A percentile compares a stretch with the other conserved stretches of the same genome.
phyloP scores from a whole-genome alignment of 2,888 invertebrate genomes.

The Pyrochroa serraticornis region DNA sequence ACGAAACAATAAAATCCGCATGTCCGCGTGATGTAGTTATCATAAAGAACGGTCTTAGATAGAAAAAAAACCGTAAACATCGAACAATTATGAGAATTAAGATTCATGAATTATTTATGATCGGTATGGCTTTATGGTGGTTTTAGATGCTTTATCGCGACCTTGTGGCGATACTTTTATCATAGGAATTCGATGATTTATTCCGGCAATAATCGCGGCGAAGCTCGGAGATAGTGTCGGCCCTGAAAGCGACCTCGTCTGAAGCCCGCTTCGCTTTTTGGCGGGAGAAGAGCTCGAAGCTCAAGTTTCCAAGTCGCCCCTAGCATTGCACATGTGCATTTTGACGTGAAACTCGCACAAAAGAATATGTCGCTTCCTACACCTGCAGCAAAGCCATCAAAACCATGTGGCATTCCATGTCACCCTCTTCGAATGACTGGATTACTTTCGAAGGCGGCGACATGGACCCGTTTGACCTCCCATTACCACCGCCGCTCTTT shows the following conservation, averaged over 20 bases:
- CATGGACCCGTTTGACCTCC: not conserved
- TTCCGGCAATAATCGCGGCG: not conserved
- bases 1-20: no score
- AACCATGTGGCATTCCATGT: no score
- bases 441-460: no score
- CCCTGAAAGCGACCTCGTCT: not conserved
- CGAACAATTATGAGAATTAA: not conserved
- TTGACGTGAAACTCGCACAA: constrained; percentile 1
- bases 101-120: constrained; percentile 2
- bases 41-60: no score
- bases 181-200: not conserved
- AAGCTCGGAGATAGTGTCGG: not conserved
- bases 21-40: no score
- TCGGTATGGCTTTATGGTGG: not conserved
- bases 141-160: not conserved
- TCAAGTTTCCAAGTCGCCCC: constrained; percentile 4
- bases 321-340: not conserved
- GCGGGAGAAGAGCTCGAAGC: constrained; percentile 2
- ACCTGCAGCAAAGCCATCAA: constrained; percentile 3
- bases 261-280: not conserved
- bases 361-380: not conserved
- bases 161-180: not conserved
- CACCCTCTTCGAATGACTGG: no score
- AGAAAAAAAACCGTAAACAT: not conserved
- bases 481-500: not conserved